Conservation (phyloP, 2,113 vertebrate species). For the Mobula birostris region DNA sequence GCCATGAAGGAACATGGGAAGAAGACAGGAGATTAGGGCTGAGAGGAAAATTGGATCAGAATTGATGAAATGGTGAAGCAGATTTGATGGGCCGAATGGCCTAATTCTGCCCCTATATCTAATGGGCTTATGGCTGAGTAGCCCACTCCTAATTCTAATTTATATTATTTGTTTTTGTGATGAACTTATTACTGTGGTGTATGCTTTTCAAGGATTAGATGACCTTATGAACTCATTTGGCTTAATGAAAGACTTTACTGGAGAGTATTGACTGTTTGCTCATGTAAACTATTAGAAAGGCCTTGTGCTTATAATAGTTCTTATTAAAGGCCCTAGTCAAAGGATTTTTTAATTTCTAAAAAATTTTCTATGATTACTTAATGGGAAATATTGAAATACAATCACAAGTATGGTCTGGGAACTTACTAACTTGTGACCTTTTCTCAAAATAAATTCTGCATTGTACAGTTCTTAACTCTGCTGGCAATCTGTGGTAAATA, state of each 20-base stretch:
- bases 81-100: too few species aligned
- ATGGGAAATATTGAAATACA: background rate
- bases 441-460: background rate
- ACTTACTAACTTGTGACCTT: background rate
- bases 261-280: background rate
- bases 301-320: background rate
- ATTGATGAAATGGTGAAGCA: too few species aligned
- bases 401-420: background rate
- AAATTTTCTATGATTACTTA: background rate
- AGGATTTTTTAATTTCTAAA: background rate
- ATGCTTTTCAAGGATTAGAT: background rate
- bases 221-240: background rate
- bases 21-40: too few species aligned
- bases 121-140: too few species aligned
- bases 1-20: too few species aligned
- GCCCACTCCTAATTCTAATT: too few species aligned
- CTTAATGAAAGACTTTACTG: background rate
- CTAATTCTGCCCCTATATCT: too few species aligned
- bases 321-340: background rate
- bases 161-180: background rate
- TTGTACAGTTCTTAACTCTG: background rate
- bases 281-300: slow-evolving; percentile 7
- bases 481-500: background rate
- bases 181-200: background rate
- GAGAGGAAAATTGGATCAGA: too few species aligned